Evolutionary conservation across 1,140 invertebrate species (phyloP).

Genomic region (Vanessa atalanta): DNA sequence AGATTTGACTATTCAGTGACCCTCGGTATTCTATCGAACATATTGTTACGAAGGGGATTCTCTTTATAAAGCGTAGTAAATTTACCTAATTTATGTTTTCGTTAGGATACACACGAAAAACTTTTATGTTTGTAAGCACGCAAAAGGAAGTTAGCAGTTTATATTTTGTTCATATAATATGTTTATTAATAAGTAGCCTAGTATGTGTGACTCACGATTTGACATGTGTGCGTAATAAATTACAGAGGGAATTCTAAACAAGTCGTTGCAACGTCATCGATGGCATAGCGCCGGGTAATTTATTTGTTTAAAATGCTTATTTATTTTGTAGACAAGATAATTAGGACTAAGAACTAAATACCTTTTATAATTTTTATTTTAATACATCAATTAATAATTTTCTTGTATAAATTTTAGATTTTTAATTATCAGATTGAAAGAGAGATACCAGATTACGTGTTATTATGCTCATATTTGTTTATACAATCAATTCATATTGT

Average conservation of each 20-base stretch:
- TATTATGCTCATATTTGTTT: too few relatives aligned
- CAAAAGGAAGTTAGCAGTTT: constrained; percentile 76
- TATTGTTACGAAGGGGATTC: constrained; percentile 78
- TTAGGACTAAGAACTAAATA: constrained; percentile 30
- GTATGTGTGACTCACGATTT: constrained; percentile 61
- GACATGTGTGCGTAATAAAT: constrained; percentile 63
- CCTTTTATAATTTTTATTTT: not conserved
- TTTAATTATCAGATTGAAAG: too few relatives aligned
- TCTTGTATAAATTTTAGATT: too few relatives aligned
- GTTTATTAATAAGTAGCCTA: constrained; percentile 69
- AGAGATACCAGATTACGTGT: too few relatives aligned
- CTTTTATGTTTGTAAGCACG: constrained; percentile 76
- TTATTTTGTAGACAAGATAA: constrained; percentile 33
- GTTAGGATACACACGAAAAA: constrained; percentile 76
- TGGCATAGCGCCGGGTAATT: constrained; percentile 51
- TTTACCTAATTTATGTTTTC: constrained; percentile 80
- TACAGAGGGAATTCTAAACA: constrained; percentile 62
- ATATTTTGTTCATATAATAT: constrained; percentile 61
- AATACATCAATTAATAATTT: not conserved
- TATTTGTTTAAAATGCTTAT: constrained; percentile 40
- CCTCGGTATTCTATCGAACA: constrained; percentile 72
- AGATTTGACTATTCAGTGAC: constrained; percentile 69
- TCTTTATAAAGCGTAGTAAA: constrained; percentile 74
- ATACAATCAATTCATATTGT: too few relatives aligned
- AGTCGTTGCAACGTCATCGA: constrained; percentile 54